Conservation (phyloP, 2,797 vertebrate genomes). For the Pantherophis alleghaniensis region DNA sequence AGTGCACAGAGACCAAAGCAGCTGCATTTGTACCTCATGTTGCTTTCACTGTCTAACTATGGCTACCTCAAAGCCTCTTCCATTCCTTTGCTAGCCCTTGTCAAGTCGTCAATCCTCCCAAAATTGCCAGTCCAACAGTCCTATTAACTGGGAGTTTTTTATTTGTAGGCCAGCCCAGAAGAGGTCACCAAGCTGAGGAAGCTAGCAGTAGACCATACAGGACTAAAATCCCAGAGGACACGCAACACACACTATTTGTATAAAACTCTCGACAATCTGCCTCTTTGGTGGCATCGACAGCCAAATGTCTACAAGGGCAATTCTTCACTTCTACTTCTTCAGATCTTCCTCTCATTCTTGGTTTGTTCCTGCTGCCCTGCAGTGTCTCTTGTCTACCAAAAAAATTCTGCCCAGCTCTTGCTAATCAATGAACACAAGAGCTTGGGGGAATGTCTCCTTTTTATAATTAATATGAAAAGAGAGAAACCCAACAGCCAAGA, state of each 20-base stretch:
- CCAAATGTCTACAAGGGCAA: not conserved
- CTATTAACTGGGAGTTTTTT: not conserved
- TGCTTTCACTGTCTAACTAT: slow-evolving; percentile 29
- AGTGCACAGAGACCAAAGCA: not conserved
- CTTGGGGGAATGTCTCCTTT: not conserved
- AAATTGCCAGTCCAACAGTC: not conserved
- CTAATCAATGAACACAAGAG: not conserved
- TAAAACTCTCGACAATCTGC: not conserved
- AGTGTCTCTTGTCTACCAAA: not conserved
- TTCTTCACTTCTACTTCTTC: not conserved
- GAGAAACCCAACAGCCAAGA: not conserved
- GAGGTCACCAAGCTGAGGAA: not conserved
- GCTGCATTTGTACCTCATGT: not conserved
- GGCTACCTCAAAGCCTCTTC: slow-evolving; percentile 39
- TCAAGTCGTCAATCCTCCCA: not conserved
- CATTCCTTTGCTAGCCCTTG: not conserved
- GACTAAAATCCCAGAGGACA: not conserved
- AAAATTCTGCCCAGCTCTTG: too few relatives aligned
- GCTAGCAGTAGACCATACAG: not conserved
- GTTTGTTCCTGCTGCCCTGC: too few relatives aligned
- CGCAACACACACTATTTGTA: not conserved
- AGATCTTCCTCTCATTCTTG: not conserved
- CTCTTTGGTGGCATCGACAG: not conserved
- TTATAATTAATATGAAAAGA: not conserved
- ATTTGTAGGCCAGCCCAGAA: not conserved